Evolutionary conservation across 2,888 invertebrate genomes (phyloP), one percentile per base, ranked within the genome.

Genomic region (Oscheius onirici): DNA sequence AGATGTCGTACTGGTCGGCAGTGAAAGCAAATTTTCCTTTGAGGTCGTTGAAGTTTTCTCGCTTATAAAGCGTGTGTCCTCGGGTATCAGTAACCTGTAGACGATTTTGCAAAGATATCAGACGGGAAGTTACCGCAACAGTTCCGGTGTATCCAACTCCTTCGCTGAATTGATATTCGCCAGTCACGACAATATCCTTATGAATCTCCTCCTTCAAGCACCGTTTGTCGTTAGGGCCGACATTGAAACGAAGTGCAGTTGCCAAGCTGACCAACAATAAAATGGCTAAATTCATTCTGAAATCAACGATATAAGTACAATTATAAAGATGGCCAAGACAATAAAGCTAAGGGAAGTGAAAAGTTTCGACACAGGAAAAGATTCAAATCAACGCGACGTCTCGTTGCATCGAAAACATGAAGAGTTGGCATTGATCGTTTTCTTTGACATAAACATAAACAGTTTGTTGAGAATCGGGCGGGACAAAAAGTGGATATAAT

Each of bases 21-120:
- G 94, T 95, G 90, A 99, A 97, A 72, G 95, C 94, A 89, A 99
- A 97, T 88, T 95, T 97, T 78, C 96, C 97, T 89, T 94, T 94
- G 52, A 87, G 68, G 46, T 80, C 80, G 46, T 93, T 93, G 54
- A 87, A 87, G 15, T 89, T 92, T 82, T 96, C 95, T 87, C 95
- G 93, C 86, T 94, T 93, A 66, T 94, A 93, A 44, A 99, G 90
- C 84, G 94, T 93, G 86, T 97, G 95, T 1, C 94, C 94, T 88
- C 95, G 95, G 0, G 95, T 93, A 89, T 99, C 97, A 72, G 92
- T 92, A 17, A 96, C 93, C 96, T 86, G 58, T 11, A 41, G 34
- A 58, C 15, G 5, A 58, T 43, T 43, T n/a, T n/a, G 8, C 34
- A 34, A 34, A 34, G 8, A 6, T 8, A 34, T 8, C 3, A 34